A percentile compares a stretch with the other conserved stretches of the same genome.
Conservation (phyloP, 1,140 invertebrate genomes). For the Sycophaga agraensis region DNA sequence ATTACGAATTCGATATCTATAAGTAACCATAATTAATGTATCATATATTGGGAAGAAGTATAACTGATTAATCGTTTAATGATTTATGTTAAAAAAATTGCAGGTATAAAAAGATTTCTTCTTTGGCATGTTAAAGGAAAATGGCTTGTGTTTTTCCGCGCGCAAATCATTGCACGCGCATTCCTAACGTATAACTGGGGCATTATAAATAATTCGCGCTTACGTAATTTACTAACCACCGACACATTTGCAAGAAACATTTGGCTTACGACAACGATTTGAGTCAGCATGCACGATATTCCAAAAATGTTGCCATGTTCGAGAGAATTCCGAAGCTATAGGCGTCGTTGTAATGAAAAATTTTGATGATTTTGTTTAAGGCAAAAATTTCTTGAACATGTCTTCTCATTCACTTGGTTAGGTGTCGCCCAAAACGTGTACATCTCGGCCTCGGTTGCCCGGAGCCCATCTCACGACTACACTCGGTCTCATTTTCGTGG, state of each 20-base stretch:
- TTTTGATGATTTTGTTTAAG: slow-evolving; percentile 9
- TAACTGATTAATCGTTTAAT: background rate
- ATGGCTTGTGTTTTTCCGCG: slow-evolving; percentile 5
- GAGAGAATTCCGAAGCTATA: background rate
- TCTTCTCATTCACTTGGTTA: background rate
- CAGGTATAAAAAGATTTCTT: background rate
- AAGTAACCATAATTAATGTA: no score
- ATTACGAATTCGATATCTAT: no score
- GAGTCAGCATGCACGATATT: background rate
- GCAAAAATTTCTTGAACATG: slow-evolving; percentile 15
- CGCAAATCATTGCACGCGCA: background rate
- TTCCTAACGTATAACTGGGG: background rate
- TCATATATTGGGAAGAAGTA: no score
- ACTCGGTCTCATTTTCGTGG: no score
- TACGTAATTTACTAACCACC: slow-evolving; percentile 15
- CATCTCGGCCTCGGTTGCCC: no score
- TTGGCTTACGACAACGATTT: slow-evolving; percentile 1
- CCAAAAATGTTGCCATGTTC: background rate
- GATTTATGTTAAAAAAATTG: background rate
- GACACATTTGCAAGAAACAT: slow-evolving; percentile 20
- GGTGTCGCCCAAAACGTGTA: no score
- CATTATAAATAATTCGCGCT: slow-evolving; percentile 11
- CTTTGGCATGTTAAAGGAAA: slow-evolving; percentile 4
- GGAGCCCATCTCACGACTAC: no score
- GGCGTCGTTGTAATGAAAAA: background rate